phyloP scores from a whole-genome alignment of 2,888 invertebrate genomes.

The Oxystoma pomonae region DNA sequence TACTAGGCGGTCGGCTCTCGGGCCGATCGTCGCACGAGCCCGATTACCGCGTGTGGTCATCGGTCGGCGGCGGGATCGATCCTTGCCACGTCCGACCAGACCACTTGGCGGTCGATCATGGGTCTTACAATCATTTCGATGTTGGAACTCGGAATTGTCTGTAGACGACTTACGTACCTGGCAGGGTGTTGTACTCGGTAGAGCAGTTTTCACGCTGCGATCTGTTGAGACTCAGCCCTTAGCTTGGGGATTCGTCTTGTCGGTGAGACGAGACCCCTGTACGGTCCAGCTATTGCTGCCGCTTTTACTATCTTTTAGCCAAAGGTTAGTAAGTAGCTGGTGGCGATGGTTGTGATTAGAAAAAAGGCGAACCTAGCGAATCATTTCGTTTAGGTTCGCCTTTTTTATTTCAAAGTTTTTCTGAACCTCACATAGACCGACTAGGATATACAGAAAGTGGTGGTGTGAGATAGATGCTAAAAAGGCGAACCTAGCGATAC shows the following conservation, averaged over 20 bases:
- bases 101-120: constrained; percentile 38
- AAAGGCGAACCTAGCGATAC: too few relatives aligned
- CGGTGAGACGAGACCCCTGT: constrained; percentile 25
- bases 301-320: too few relatives aligned
- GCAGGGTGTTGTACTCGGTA: constrained; percentile 59
- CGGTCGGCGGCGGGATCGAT: constrained; percentile 36
- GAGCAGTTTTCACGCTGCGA: constrained; percentile 58
- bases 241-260: constrained; percentile 38
- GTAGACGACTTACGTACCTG: constrained; percentile 59
- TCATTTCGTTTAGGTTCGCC: too few relatives aligned
- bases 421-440: too few relatives aligned
- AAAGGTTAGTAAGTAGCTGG: too few relatives aligned
- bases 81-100: constrained; percentile 26
- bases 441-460: too few relatives aligned
- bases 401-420: too few relatives aligned
- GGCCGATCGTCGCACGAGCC: constrained; percentile 44
- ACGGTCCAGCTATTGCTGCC: too few relatives aligned
- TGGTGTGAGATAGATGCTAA: too few relatives aligned
- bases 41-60: constrained; percentile 39
- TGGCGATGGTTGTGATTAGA: too few relatives aligned
- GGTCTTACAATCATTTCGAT: constrained; percentile 45
- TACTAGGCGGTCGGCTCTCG: constrained; percentile 41
- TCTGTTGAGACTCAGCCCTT: constrained; percentile 58
- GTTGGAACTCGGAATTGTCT: constrained; percentile 58
- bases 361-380: too few relatives aligned